Base-by-base conservation (phyloP, 2,797 vertebrate species). In the Tapera naevia region DNA sequence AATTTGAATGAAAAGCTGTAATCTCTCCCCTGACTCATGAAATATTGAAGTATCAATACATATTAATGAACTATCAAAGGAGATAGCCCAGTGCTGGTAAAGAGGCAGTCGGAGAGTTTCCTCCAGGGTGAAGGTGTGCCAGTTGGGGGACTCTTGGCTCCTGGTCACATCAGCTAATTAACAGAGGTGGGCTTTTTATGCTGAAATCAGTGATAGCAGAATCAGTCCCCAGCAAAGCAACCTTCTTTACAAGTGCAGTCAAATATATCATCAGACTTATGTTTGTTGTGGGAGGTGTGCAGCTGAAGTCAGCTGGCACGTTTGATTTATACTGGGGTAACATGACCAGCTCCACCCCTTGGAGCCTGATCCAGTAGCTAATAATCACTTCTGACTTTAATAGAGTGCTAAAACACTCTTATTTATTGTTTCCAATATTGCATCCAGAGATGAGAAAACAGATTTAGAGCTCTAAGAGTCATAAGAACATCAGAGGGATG, bases 381-480 rank as follows among this genome's bases (percentile, higher is more conserved):
- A 32, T 84, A 69, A 91, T 86, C 83, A 45, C 64, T 88, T 54
- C 67, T 85, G 81, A n/a, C 78, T 87, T 89, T 66, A 76, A 81
- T 70, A 62, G 48, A 71, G 13, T 48, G 64, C 80, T 92, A 90
- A 81, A 90, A 48, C 64, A 51, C 75, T 50, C 83, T 93, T 89
- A 82, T 93, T 88, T 93, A 82, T 91, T 51, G 84, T 76, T 93
- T 85, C 57, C 58, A 62, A 13, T 93, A 80, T 81, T 84, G 56
- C 62, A 70, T 71, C 39, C 84, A 71, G 80, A 94, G 85, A 80
- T 83, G 53, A 80, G 81, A 43, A 84, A 91, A 45, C 54, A 91
- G 60, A 93, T 94, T 88, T 94, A 95, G 73, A 91, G 73, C 90
- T 60, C 1, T 64, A 28, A 80, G 76, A 90, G 66, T 37, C 48